These are phyloP conservation scores for Saccopteryx bilineata DNA, from an alignment of 2,113 vertebrate species.

Conservation along the genomic window DNA sequence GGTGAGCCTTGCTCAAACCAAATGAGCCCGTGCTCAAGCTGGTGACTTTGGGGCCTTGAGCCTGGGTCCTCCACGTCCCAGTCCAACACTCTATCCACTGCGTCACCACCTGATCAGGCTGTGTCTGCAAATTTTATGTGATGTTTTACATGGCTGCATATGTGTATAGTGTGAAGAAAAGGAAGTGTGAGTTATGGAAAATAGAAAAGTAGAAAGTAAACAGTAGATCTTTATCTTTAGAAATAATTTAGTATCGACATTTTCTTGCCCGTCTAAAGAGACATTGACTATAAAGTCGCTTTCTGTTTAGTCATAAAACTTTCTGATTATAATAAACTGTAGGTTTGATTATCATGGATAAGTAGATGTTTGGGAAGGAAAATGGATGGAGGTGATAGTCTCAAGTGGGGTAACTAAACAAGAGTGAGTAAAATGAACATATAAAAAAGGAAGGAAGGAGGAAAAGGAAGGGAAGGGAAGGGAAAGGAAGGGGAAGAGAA, in stretches of 20 bases:
- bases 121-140: not conserved
- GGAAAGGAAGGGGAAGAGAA: not conserved
- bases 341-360: slow-evolving; percentile 14
- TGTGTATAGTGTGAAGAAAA: not conserved
- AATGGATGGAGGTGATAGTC: not conserved
- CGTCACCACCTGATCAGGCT: no score
- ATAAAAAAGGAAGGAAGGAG: not conserved
- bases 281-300: not conserved
- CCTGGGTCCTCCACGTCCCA: no score
- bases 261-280: slow-evolving; percentile 1
- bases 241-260: not conserved
- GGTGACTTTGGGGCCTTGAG: no score
- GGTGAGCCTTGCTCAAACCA: no score
- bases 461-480: not conserved
- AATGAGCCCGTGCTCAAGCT: no score
- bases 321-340: not conserved
- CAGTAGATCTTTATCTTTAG: not conserved
- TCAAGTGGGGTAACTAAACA: not conserved
- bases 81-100: no score
- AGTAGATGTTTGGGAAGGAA: slow-evolving; percentile 34
- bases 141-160: not conserved
- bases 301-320: slow-evolving; percentile 14
- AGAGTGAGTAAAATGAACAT: not conserved
- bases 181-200: not conserved
- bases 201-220: not conserved